Evolutionary conservation across 2,888 invertebrate genomes (phyloP).

Genomic region (Saturnia japonica): DNA sequence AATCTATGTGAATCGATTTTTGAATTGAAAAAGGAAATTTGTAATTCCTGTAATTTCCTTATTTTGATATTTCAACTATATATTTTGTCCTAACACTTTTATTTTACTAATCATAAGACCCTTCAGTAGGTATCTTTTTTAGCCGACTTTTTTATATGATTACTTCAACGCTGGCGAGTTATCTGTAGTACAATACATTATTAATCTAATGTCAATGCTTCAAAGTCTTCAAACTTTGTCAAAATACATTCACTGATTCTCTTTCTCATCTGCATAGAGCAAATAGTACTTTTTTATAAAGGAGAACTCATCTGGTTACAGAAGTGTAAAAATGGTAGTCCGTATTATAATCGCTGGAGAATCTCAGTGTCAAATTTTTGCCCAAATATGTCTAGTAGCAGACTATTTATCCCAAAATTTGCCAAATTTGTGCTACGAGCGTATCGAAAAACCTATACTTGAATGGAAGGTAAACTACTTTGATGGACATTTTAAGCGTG

Average conservation of each 20-base stretch:
- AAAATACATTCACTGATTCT: too few species aligned
- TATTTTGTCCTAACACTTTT: too few species aligned
- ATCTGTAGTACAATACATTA: background rate
- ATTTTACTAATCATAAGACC: background rate
- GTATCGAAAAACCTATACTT: constrained; percentile 66
- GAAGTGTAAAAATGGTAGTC: constrained; percentile 60
- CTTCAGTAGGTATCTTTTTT: background rate
- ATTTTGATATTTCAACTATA: too few species aligned
- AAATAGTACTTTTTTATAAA: too few species aligned
- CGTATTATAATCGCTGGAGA: constrained; percentile 81
- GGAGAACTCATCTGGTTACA: background rate
- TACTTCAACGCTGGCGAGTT: background rate
- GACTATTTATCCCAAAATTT: constrained; percentile 77
- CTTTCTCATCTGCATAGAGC: too few species aligned
- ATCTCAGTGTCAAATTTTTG: constrained; percentile 75
- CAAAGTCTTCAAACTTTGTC: background rate
- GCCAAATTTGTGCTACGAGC: constrained; percentile 79
- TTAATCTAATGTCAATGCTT: background rate
- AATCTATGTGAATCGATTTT: background rate
- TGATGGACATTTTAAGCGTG: background rate
- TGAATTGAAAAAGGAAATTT: background rate
- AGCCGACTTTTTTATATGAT: background rate
- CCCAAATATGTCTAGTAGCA: constrained; percentile 78
- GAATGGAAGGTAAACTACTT: constrained; percentile 76
- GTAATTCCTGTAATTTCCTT: too few species aligned